Evolutionary conservation across 2,113 vertebrate genomes (phyloP).

Genomic region (Orthonyx spaldingii): DNA sequence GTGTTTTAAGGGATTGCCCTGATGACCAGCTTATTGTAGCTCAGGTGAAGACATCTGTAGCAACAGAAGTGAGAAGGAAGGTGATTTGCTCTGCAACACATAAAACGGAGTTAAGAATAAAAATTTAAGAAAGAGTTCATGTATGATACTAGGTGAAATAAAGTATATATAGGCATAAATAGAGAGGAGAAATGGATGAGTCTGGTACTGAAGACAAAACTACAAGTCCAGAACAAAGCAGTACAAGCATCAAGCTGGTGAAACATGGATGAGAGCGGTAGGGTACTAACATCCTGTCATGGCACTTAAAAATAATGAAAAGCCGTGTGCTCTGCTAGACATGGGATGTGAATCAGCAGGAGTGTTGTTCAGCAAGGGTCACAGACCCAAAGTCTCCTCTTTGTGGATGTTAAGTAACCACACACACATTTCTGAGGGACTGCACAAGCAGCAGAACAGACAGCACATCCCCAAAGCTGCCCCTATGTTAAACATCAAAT

Average conservation of each 20-base stretch:
- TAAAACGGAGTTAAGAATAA: neutral
- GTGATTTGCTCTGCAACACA: neutral
- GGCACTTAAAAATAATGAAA: neutral
- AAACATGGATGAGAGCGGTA: neutral
- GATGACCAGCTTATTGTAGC: neutral
- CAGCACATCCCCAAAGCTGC: neutral
- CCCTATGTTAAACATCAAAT: neutral
- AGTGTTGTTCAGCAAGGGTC: neutral
- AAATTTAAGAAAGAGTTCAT: neutral
- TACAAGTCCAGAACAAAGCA: neutral
- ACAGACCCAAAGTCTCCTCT: neutral
- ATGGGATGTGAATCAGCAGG: neutral
- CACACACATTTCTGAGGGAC: rapidly evolving
- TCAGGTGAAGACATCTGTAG: neutral
- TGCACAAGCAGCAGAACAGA: neutral
- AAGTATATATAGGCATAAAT: neutral
- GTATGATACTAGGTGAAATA: neutral
- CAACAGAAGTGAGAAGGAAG: neutral
- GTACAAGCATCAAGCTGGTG: neutral
- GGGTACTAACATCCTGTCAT: neutral
- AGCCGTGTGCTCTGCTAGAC: neutral
- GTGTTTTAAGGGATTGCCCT: neutral
- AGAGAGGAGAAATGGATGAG: neutral
- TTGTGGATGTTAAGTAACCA: neutral
- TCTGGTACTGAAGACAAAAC: neutral